Conservation (phyloP, 2,797 vertebrate species). For the Rhabdophis nuchalis region DNA sequence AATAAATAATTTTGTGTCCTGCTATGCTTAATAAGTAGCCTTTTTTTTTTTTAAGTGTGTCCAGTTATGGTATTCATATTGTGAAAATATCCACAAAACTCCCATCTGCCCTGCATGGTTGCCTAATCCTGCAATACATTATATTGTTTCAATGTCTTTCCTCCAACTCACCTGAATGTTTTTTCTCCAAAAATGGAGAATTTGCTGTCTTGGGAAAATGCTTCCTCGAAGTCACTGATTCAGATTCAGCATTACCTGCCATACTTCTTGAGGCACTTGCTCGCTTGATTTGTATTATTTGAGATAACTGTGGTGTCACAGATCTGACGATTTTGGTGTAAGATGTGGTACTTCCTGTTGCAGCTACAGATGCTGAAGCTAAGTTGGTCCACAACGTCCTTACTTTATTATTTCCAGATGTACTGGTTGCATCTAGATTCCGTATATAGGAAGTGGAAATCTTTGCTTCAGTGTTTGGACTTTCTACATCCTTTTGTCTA, state of each 20-base stretch:
- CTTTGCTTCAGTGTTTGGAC: conserved; percentile 8
- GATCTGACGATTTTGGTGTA: conserved; percentile 13
- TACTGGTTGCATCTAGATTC: background rate
- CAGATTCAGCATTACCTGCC: background rate
- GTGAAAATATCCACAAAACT: background rate
- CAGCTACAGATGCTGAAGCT: fast-evolving
- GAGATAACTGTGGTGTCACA: conserved; percentile 4
- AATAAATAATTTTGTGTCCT: background rate
- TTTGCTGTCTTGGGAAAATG: background rate
- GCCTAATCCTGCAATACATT: background rate
- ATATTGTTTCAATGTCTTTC: background rate
- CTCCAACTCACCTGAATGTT: conserved; percentile 46
- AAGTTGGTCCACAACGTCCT: fast-evolving
- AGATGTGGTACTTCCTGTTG: background rate
- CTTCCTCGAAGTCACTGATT: fast-evolving
- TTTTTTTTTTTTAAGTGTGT: background rate
- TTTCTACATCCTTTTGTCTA: conserved; percentile 13
- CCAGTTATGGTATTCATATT: background rate
- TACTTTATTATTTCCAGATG: conserved; percentile 1
- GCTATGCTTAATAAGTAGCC: background rate
- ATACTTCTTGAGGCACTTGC: background rate
- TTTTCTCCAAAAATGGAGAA: background rate
- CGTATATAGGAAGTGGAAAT: background rate
- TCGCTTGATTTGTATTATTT: background rate
- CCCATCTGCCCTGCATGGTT: background rate